A percentile compares a stretch with the other conserved stretches of the same genome.
These are phyloP conservation scores for Drosophila erecta DNA, from an alignment of 1,140 invertebrate species.

Conservation along the genomic window DNA sequence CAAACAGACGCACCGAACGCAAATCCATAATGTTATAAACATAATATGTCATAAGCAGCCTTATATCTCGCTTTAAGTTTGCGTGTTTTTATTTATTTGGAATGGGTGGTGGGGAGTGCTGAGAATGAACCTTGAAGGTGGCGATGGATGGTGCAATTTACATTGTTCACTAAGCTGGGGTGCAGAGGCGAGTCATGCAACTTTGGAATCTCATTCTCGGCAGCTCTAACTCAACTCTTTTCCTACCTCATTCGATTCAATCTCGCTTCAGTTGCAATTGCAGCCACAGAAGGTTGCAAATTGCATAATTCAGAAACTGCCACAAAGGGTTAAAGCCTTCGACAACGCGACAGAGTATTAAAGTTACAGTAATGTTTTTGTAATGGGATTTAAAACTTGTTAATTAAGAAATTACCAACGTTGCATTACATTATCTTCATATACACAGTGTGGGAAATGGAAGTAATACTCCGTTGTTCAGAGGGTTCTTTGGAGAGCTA, in stretches of 20 bases:
- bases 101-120: neutral
- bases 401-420: neutral
- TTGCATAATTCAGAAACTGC: slow-evolving; percentile 17
- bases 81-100: slow-evolving; percentile 9
- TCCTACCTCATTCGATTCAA: slow-evolving; percentile 38
- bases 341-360: slow-evolving; percentile 14
- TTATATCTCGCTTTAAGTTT: slow-evolving; percentile 1
- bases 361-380: slow-evolving; percentile 16
- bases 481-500: slow-evolving; percentile 1
- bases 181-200: slow-evolving; percentile 33
- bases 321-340: slow-evolving; percentile 6
- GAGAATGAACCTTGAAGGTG: slow-evolving; percentile 47
- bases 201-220: slow-evolving; percentile 17
- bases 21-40: slow-evolving; percentile 35
- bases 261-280: slow-evolving; percentile 37
- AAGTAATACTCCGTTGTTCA: too few relatives aligned
- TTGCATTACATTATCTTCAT: neutral
- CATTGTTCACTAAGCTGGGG: slow-evolving; percentile 36
- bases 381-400: slow-evolving; percentile 6
- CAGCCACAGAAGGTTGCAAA: slow-evolving; percentile 26
- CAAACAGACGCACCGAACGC: neutral
- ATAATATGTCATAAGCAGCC: slow-evolving; percentile 21
- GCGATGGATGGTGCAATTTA: slow-evolving; percentile 46
- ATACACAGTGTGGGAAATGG: too few relatives aligned
- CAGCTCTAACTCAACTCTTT: slow-evolving; percentile 23